These are phyloP conservation scores for Drosophila sordidapex DNA, from an alignment of 2,888 invertebrate genomes.

Conservation along the genomic window DNA sequence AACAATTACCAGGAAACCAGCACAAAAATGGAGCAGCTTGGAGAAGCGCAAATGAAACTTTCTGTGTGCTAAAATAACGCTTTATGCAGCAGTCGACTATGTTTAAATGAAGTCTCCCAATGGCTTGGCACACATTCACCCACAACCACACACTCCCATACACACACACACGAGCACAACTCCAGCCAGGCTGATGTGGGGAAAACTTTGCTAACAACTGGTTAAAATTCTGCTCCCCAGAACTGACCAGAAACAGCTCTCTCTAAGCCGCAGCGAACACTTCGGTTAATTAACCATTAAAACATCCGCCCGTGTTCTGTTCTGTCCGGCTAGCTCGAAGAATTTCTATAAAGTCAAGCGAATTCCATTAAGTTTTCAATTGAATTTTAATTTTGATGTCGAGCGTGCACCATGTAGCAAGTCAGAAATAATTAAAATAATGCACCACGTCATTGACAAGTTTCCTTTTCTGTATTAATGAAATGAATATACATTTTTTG, in stretches of 20 bases:
- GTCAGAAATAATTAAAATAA: slow-evolving; percentile 1
- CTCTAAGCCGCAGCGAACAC: slow-evolving; percentile 28
- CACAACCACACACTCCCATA: not conserved
- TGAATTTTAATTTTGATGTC: slow-evolving; percentile 2
- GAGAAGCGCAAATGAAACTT: slow-evolving; percentile 48
- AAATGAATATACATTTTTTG: slow-evolving; percentile 29
- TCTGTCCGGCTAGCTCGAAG: not conserved
- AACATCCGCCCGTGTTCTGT: slow-evolving; percentile 13
- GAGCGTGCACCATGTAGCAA: slow-evolving; percentile 22
- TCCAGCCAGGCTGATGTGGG: slow-evolving; percentile 3
- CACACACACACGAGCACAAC: not conserved
- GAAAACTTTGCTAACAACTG: slow-evolving; percentile 52
- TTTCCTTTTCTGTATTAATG: slow-evolving; percentile 37
- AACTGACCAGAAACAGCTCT: slow-evolving; percentile 11
- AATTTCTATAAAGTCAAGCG: slow-evolving; percentile 24
- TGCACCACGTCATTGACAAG: slow-evolving; percentile 7
- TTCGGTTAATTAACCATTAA: slow-evolving; percentile 71
- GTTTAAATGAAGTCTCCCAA: slow-evolving; percentile 68
- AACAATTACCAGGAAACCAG: slow-evolving; percentile 73
- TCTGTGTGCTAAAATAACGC: slow-evolving; percentile 50
- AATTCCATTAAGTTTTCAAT: not conserved
- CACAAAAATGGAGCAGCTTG: slow-evolving; percentile 43
- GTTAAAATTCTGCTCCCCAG: not conserved
- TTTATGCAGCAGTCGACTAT: slow-evolving; percentile 48
- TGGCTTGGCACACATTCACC: slow-evolving; percentile 16